Evolutionary conservation across 2,113 vertebrate genomes (phyloP), one percentile per base, ranked within the genome.

Genomic region (Nettapus auritus): DNA sequence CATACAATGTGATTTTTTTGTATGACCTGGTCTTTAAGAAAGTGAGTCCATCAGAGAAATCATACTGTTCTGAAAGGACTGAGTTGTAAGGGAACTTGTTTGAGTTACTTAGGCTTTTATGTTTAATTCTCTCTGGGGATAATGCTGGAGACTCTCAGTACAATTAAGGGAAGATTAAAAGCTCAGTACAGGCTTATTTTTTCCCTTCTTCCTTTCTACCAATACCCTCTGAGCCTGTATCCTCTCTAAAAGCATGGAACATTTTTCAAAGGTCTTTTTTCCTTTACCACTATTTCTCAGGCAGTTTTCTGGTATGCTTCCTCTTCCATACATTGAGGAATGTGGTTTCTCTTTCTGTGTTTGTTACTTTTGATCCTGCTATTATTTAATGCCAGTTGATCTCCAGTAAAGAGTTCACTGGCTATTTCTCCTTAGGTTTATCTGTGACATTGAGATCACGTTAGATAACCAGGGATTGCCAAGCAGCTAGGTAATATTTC

Each of bases 101-200:
- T 93, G 89, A 95, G 82, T 86, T 82, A 76, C 69, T 78, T 83
- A 48, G 82, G 87, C 88, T 93, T 95, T 96, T 90, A 89, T 90
- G 62, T 71, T 94, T 89, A 88, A 92, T 96, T 93, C 64, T 96
- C 94, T 92, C 86, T 80, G 52, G 89, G 79, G 78, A 81, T 86
- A 87, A 88, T 81, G 53, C 53, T 94, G 40, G 91, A 78, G 55
- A 82, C 66, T 93, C 67, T 93, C 76, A 93, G 83, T 85, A 89
- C 92, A 93, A 96, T 96, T 96, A 96, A 85, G 63, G 84, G 71
- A 96, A 93, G 94, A 96, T 94, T 95, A 95, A 91, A 95, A 95
- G 90, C 92, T 97, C 90, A 87, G 82, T 91, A 68, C 64, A 77
- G 86, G 69, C 88, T 94, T 93, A 86, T 91, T 97, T 96, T 96